These are phyloP conservation scores for Nomada fabriciana DNA, from an alignment of 2,888 invertebrate genomes.

Conservation along the genomic window DNA sequence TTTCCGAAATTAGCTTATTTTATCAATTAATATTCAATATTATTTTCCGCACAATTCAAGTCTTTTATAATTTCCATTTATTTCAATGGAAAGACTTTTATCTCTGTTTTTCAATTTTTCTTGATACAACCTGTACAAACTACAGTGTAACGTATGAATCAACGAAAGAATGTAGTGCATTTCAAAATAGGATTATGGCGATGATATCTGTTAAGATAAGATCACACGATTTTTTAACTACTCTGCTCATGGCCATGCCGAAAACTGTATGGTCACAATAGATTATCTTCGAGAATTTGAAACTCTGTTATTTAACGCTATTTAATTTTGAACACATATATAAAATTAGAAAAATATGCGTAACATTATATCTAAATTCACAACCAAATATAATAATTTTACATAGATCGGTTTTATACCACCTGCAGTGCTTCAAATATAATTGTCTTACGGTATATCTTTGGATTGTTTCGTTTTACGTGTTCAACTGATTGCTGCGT, in stretches of 20 bases:
- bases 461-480: background rate
- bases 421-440: background rate
- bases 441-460: background rate
- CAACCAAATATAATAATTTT: no score
- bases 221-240: background rate
- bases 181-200: background rate
- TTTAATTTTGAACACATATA: no score
- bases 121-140: constrained; percentile 13
- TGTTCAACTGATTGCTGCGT: background rate
- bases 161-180: background rate
- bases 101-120: background rate
- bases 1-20: no score
- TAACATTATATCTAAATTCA: no score
- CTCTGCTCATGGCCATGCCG: no score
- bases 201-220: background rate
- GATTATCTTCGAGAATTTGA: no score
- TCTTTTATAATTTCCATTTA: background rate
- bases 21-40: no score
- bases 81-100: background rate
- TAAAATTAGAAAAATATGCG: no score
- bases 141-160: background rate
- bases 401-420: background rate
- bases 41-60: background rate
- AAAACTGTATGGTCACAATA: no score
- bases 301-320: no score